These are phyloP conservation scores for Laticauda colubrina DNA, from an alignment of 2,113 vertebrate genomes.

Conservation along the genomic window DNA sequence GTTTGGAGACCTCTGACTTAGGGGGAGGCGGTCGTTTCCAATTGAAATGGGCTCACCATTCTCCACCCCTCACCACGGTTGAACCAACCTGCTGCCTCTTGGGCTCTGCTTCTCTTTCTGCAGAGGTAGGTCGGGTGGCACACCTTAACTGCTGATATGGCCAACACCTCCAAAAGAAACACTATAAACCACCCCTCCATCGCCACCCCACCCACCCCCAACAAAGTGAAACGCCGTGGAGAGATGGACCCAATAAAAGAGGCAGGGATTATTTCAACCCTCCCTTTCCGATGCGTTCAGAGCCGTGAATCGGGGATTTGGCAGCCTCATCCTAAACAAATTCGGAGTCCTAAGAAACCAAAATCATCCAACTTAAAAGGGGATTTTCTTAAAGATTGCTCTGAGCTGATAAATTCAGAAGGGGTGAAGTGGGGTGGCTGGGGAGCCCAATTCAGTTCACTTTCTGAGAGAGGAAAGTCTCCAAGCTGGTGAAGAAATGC, in stretches of 20 bases:
- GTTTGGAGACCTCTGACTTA: no score
- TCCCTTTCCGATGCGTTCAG: not conserved
- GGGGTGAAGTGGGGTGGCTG: not conserved
- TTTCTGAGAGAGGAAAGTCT: not conserved
- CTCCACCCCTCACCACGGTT: not conserved
- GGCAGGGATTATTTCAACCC: not conserved
- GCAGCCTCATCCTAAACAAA: not conserved
- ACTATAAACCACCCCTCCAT: not conserved
- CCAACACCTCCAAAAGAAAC: not conserved
- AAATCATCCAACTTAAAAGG: not conserved
- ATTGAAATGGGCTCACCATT: not conserved
- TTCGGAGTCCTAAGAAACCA: not conserved
- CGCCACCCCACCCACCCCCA: accelerated
- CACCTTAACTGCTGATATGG: not conserved
- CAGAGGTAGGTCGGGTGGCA: not conserved
- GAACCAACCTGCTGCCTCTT: not conserved
- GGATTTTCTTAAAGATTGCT: not conserved
- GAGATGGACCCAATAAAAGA: not conserved
- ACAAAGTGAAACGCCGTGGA: not conserved
- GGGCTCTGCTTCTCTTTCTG: not conserved
- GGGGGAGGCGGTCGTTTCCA: not conserved
- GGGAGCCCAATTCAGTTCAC: not conserved
- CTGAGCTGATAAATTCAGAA: not conserved
- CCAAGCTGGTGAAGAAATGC: not conserved
- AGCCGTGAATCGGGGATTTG: not conserved